Evolutionary conservation across 2,113 vertebrate genomes (phyloP), one percentile per base, ranked within the genome.

Genomic region (human): DNA sequence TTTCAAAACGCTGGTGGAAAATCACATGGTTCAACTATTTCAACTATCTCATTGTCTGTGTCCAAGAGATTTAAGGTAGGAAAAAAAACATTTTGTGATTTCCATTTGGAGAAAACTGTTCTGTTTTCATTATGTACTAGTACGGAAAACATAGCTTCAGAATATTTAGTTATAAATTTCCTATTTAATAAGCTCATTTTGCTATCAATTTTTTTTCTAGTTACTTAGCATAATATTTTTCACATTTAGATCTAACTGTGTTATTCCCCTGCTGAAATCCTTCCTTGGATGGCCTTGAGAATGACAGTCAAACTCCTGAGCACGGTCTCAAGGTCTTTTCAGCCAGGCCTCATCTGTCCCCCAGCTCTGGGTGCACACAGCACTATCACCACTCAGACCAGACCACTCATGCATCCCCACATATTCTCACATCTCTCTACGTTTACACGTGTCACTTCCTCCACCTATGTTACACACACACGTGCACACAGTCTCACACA

Each of bases 1-100:
- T 96, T 96, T 88, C 70, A 85, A 80, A 94, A 96, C 43, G 68
- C 35, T 27, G 80, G 50, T 86, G 45, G 50, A 93, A 97, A 92
- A 88, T 85, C 27, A 73, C 50, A 64, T 66, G 43, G 27, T 70
- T 84, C 20, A 80, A 92, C 27, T 50, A 55, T 43, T 27, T 78
- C 23, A 80, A 92, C 27, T 55, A 50, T 27, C 7, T 48, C 83
- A 48, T 80, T 90, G 87, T 92, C 68, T 75, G 10, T 35, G 45
- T 81, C n/a, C 32, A 45, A 48, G 30, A 94, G 45, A 85, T 61
- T 96, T 76, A 88, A 88, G 40, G 17, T 38, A 88, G 93, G 45
- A 48, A 81, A 93, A 13, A 87, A 97, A 94, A 52, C 20, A 50
- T 25, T 48, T 68, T 68, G 23, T 23, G 32, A 43, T 75, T 93